Evolutionary conservation across 2,113 vertebrate species (phyloP).

Genomic region (Lethenteron camtschaticum): DNA sequence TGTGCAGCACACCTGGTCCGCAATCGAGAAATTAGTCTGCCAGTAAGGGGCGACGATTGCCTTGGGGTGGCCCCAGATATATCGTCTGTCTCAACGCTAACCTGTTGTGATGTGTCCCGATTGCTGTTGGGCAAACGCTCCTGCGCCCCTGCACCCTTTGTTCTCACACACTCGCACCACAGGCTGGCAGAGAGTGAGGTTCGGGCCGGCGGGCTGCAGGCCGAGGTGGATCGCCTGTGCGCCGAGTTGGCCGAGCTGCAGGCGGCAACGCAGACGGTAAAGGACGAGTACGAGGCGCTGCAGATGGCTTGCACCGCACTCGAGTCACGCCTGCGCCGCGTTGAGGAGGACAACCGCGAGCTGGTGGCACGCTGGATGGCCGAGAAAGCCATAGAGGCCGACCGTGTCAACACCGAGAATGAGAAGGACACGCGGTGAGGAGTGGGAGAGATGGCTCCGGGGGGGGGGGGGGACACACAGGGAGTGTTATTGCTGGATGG

Average conservation of each 20-base stretch:
- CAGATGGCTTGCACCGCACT: conserved; percentile 89
- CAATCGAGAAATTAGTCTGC: background rate
- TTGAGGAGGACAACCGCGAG: conserved; percentile 86
- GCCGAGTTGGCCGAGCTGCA: conserved; percentile 61
- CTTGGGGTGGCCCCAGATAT: background rate
- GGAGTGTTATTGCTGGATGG: too few relatives aligned
- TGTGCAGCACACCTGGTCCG: background rate
- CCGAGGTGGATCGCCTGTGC: conserved; percentile 51
- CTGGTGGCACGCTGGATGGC: conserved; percentile 94
- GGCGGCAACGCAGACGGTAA: conserved; percentile 72
- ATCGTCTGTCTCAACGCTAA: background rate
- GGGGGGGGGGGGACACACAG: too few relatives aligned
- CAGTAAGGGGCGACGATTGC: background rate
- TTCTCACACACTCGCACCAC: conserved; percentile 11
- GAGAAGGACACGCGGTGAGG: conserved; percentile 72
- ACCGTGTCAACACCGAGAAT: conserved; percentile 79
- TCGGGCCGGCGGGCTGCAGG: conserved; percentile 45
- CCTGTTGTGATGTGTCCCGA: background rate
- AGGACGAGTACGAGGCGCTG: conserved; percentile 86
- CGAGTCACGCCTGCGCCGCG: conserved; percentile 79
- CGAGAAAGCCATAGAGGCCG: conserved; percentile 90
- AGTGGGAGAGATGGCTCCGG: background rate
- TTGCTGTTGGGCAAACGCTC: background rate
- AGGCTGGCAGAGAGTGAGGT: conserved; percentile 68
- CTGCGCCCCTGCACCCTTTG: background rate